A percentile compares a stretch with the other conserved stretches of the same genome.
Evolutionary conservation across 2,888 invertebrate species (phyloP).

Genomic region (Conistra vaccinii): DNA sequence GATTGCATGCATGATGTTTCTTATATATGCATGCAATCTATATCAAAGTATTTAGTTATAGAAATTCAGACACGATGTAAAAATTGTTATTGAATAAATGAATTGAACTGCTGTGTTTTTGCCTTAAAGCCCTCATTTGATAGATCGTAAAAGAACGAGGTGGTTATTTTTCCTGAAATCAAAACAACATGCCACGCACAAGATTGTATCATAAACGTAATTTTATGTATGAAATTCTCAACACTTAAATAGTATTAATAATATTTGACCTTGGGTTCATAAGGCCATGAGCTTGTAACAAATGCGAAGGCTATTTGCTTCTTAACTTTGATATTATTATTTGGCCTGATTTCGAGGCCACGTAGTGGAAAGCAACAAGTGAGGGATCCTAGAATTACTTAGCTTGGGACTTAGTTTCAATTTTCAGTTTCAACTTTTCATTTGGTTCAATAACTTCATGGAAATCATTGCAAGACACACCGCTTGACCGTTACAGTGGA

Average conservation of each 20-base stretch:
- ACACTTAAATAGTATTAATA: conserved; percentile 25
- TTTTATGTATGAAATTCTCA: conserved; percentile 45
- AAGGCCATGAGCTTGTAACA: conserved; percentile 29
- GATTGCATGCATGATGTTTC: no score
- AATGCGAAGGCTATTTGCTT: conserved; percentile 49
- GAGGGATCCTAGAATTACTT: conserved; percentile 18
- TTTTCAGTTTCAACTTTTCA: conserved; percentile 2
- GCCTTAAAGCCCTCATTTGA: not conserved
- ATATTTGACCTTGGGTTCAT: conserved; percentile 39
- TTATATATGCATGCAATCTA: no score
- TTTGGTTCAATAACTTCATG: not conserved
- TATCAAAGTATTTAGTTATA: no score
- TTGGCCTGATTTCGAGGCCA: conserved; percentile 31
- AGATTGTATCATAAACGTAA: conserved; percentile 39
- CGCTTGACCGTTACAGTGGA: no score
- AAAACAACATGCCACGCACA: conserved; percentile 9
- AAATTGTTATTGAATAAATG: no score
- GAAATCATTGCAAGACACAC: not conserved
- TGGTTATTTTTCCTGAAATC: not conserved
- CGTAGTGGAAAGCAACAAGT: conserved; percentile 51
- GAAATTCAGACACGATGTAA: no score
- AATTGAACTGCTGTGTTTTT: no score
- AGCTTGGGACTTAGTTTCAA: conserved; percentile 14
- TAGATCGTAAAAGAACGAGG: not conserved
- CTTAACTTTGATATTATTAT: conserved; percentile 38